Conservation (phyloP, 2,113 vertebrate genomes). For the Oophaga pumilio region DNA sequence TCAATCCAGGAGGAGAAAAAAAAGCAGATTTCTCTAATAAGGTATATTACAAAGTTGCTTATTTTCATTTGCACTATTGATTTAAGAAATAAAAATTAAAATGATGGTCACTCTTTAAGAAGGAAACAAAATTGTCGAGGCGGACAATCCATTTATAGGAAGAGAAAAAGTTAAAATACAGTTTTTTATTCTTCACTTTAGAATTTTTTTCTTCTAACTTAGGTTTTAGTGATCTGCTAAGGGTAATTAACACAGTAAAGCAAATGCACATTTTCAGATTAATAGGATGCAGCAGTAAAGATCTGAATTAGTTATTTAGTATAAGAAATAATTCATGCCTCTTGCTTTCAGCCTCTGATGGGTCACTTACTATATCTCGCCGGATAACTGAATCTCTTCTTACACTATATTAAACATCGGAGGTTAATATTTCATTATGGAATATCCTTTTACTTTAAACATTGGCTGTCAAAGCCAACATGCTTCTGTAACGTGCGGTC, state of each 20-base stretch:
- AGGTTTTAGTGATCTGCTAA: not conserved
- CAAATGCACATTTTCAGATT: constrained; percentile 31
- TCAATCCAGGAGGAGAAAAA: too few relatives aligned
- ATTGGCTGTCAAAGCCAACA: constrained; percentile 51
- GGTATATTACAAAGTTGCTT: too few relatives aligned
- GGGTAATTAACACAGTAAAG: constrained; percentile 27
- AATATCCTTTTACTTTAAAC: constrained; percentile 57
- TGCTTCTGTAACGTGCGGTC: not conserved
- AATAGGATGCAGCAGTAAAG: constrained; percentile 34
- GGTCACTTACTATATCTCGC: constrained; percentile 56
- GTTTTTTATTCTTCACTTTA: not conserved
- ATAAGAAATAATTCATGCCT: constrained; percentile 53
- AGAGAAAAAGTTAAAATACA: too few relatives aligned
- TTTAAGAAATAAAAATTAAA: too few relatives aligned
- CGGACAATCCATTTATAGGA: too few relatives aligned
- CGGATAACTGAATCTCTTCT: constrained; percentile 53
- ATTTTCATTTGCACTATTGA: too few relatives aligned
- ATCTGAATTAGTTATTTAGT: constrained; percentile 51
- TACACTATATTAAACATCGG: constrained; percentile 57
- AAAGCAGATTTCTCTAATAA: too few relatives aligned
- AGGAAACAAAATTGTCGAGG: too few relatives aligned
- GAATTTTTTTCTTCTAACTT: not conserved
- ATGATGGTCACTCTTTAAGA: too few relatives aligned
- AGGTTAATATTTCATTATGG: constrained; percentile 56
- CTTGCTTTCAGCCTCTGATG: constrained; percentile 56